Conservation (phyloP, 2,888 invertebrate species). For the Mythimna albipuncta region DNA sequence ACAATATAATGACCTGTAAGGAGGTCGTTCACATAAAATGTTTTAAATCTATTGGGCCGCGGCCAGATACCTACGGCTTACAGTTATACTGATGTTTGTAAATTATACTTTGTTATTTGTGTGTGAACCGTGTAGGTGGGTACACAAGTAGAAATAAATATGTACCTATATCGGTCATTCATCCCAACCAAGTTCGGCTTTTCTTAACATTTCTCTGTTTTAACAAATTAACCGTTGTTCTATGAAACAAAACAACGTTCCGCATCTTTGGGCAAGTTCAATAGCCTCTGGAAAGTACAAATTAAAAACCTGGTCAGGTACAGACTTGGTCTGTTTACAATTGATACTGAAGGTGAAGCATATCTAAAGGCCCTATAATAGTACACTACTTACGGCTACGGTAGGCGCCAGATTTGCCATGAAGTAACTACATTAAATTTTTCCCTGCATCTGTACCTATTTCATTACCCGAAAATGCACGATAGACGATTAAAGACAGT, state of each 20-base stretch:
- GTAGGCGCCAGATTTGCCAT: too few relatives aligned
- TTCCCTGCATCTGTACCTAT: too few relatives aligned
- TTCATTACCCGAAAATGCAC: too few relatives aligned
- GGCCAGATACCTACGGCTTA: constrained; percentile 44
- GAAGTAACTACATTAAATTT: too few relatives aligned
- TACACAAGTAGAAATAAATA: constrained; percentile 13
- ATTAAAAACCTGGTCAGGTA: too few relatives aligned
- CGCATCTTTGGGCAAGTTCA: constrained; percentile 20
- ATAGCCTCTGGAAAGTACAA: constrained; percentile 10
- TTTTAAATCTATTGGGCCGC: constrained; percentile 42
- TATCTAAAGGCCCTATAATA: constrained; percentile 1
- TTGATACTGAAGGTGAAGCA: constrained; percentile 1
- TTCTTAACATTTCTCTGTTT: constrained; percentile 8
- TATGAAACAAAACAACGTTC: constrained; percentile 16
- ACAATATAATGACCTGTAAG: constrained; percentile 44
- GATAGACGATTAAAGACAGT: too few relatives aligned
- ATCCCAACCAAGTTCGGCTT: background rate
- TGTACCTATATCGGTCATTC: constrained; percentile 14
- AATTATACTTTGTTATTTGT: constrained; percentile 17
- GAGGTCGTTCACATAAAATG: constrained; percentile 45
- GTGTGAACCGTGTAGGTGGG: background rate
- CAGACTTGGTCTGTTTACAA: constrained; percentile 11
- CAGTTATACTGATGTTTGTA: constrained; percentile 45
- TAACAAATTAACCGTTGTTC: background rate
- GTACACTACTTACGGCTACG: constrained; percentile 19